Base-by-base conservation (phyloP, 1,140 invertebrate genomes). In the Megalonaias nervosa region DNA sequence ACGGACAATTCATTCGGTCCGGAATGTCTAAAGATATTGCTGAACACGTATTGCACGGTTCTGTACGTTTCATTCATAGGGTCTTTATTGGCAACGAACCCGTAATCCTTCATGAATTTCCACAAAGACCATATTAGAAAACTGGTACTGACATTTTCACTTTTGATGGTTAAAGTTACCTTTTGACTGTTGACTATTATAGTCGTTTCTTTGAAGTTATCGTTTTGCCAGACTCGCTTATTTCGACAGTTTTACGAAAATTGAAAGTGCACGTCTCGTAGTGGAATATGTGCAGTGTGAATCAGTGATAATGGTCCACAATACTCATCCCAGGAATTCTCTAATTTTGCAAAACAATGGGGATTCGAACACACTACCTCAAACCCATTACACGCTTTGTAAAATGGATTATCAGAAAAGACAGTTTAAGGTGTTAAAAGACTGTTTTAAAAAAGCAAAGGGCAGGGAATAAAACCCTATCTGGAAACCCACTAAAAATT, bases 11-110 rank as follows among this genome's bases (percentile, higher is more conserved):
- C 26, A 26, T 26, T 26, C 84, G 82, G 85, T 77, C 79, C 38
- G 81, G 81, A 19, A 80, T 86, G 72, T 59, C 60, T n/a, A 71
- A 71, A 23, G 1, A 62, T 38, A 38, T 71, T 57, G 64, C 58
- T 48, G 6, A 71, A 16, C 26, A 21, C 26, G 59, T 62, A 15
- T 19, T 56, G n/a, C 56, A 58, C 16, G 56, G 68, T 48, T 12
- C 48, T 17, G 21, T 58, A 48, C 56, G 68, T 59, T 26, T 70
- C 1, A 70, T 57, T 19, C 23, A 70, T 57, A 57, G 55, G n/a
- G 11, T 58, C 69, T 60, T 17, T 26, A 26, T 26, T 26, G 26
- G 26, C 26, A 26, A 26, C 2, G 26, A 26, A 26, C 26, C 26
- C 26, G 1, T 59, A 14, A 71, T 71, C n/a, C 15, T 55, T 26